Evolutionary conservation across 2,113 vertebrate genomes (phyloP), one percentile per base, ranked within the genome.

Genomic region (Indri indri): DNA sequence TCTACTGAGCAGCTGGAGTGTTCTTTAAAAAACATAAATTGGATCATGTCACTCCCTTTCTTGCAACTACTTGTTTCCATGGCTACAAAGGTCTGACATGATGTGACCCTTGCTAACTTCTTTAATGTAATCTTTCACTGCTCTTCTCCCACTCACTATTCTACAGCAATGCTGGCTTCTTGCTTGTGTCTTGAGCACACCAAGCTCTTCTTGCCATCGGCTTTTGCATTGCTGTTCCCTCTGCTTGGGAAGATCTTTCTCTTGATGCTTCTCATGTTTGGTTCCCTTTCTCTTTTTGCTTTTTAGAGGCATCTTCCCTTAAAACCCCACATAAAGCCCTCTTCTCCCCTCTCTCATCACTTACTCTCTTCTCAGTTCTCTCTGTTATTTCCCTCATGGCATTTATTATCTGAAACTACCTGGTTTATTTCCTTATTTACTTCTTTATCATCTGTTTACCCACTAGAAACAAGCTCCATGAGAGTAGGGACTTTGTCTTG

Each of bases 51-150:
- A 34, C 83, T 95, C 40, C 40, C 42, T 57, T 96, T 68, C 88
- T 96, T 71, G 32, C 52, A 42, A 47, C 50, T 84, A 65, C 90
- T 89, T 0, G 34, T 96, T 96, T 95, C 92, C 93, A 95, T 97
- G 96, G 90, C 76, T 92, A 95, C 94, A 52, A 40, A 87, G 91
- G 71, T 66, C 70, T n/a, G 20, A 11, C 25, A 23, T 0, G 34
- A 34, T 12, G 52, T 79, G 93, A 88, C 84, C 85, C 59, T 40
- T 81, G 66, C 66, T 79, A 23, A 30, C 80, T 17, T 92, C 76
- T 79, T 73, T 82, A 65, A 0, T 34, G 17, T 34, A 59, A 71
- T 88, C 34, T 77, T n/a, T 81, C n/a, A 6, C 65, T 90, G 42
- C 80, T 52, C 47, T 47, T 70, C 27, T 61, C 71, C 30, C 18